Base-by-base conservation (phyloP, 2,797 vertebrate genomes). In the Trichosurus vulpecula region DNA sequence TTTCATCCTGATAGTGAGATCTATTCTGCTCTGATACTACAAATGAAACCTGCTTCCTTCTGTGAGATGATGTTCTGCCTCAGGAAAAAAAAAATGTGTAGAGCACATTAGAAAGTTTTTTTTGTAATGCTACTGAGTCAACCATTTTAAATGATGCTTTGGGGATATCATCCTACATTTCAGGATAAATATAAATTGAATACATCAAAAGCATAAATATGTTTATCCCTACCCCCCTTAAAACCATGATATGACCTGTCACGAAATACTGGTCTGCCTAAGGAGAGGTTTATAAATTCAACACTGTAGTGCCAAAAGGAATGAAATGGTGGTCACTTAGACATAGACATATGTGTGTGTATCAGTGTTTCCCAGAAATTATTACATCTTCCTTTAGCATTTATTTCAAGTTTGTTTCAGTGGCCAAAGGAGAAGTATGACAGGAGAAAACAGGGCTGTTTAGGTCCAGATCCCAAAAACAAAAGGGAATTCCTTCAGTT, bases 351-450 rank as follows among this genome's bases (percentile, higher is more conserved):
- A 25, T 25, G 16, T n/a, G 8, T 81, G 22, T 87, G 74, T 87
- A 27, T 87, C 8, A 87, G 0, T 87, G 74, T 47, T 87, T 87
- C 9, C 74, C 8, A 87, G 22, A 87, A 87, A 51, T 51, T 87
- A 11, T 87, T 87, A 27, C 41, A 87, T 94, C 57, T 92, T 95
- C 93, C 31, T 89, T 54, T 27, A 91, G 5, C 22, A 90, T 96
- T 5, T 29, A 52, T 95, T 96, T 95, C 58, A 93, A 91, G 94
- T 96, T 91, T 94, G 90, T 91, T n/a, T 90, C n/a, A 96, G 52
- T 91, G 87, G 25, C 30, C 47, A 66, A 52, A 94, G 90, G 22
- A 92, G 3, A 47, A 52, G 1, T 61, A 94, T 87, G 9, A 91
- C 93, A 95, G 61, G 74, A 96, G 56, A 96, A 54, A 95, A 74